Percentiles rank a stretch among this genome's conserved stretches.
Conservation (phyloP, 2,113 vertebrate species). For the Pleuronectes platessa region DNA sequence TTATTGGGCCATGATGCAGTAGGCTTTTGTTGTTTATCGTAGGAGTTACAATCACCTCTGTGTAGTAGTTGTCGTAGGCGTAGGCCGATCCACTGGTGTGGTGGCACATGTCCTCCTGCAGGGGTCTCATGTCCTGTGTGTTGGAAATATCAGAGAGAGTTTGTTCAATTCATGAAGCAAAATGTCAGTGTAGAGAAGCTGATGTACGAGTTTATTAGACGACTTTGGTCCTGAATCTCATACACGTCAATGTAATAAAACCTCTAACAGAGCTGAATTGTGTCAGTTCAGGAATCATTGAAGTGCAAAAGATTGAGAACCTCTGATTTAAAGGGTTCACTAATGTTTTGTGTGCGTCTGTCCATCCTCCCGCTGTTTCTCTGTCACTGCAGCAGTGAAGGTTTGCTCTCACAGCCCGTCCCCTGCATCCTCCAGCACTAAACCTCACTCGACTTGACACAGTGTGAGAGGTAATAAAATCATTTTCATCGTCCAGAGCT, state of each 20-base stretch:
- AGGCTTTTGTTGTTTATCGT: not conserved
- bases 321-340: too few relatives aligned
- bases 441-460: constrained; percentile 29
- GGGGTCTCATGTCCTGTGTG: constrained; percentile 87
- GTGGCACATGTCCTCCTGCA: constrained; percentile 87
- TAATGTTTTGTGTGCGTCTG: not conserved
- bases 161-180: not conserved
- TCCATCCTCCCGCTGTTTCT: not conserved
- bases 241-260: too few relatives aligned
- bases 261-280: too few relatives aligned
- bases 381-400: constrained; percentile 8
- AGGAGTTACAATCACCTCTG: constrained; percentile 84
- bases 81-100: constrained; percentile 87
- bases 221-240: too few relatives aligned
- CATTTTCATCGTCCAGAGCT: constrained; percentile 39
- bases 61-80: constrained; percentile 87
- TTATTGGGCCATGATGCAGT: too few relatives aligned
- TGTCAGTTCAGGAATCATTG: too few relatives aligned
- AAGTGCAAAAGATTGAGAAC: too few relatives aligned
- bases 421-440: constrained; percentile 9
- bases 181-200: not conserved
- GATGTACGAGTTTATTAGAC: too few relatives aligned
- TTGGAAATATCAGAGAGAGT: constrained; percentile 3
- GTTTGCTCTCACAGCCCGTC: not conserved
- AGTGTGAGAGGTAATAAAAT: constrained; percentile 45